Conservation (phyloP, 2,888 invertebrate species). For the Drosophila crucigera region DNA sequence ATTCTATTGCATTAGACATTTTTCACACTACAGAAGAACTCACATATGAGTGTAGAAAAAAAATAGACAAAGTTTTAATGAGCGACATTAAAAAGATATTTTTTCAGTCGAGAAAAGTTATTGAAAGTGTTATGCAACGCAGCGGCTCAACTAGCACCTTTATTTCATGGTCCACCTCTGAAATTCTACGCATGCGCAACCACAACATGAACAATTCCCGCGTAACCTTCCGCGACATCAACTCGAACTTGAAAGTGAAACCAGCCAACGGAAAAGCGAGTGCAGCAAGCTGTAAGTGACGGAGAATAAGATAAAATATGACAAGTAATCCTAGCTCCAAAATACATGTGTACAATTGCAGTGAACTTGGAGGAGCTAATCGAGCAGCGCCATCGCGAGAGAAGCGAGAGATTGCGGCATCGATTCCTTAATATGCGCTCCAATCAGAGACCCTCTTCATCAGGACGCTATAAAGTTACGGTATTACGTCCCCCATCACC, state of each 20-base stretch:
- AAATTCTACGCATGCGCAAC: neutral
- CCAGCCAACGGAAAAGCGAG: neutral
- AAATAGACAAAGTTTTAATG: neutral
- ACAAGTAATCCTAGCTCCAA: neutral
- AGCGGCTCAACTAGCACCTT: slow-evolving; percentile 5
- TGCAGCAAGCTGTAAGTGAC: slow-evolving; percentile 43
- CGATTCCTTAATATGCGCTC: slow-evolving; percentile 58
- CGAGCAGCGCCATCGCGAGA: slow-evolving; percentile 66
- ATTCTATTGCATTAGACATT: neutral
- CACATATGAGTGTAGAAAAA: neutral
- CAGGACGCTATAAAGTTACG: slow-evolving; percentile 52
- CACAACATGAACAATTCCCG: slow-evolving; percentile 4
- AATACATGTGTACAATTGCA: slow-evolving; percentile 2
- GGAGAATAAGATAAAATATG: neutral
- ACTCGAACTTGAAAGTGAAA: neutral
- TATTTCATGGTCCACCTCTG: slow-evolving; percentile 12
- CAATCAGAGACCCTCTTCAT: slow-evolving; percentile 18
- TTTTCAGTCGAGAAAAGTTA: neutral
- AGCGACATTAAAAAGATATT: neutral
- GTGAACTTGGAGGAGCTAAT: slow-evolving; percentile 68
- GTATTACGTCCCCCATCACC: slow-evolving; percentile 58
- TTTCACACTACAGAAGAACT: neutral
- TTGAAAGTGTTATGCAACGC: neutral
- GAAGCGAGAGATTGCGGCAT: slow-evolving; percentile 64
- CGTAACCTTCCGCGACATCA: neutral